Percentiles rank a stretch among this genome's conserved stretches.
phyloP scores from a whole-genome alignment of 2,888 invertebrate genomes.

The Caenorhabditis wallacei region DNA sequence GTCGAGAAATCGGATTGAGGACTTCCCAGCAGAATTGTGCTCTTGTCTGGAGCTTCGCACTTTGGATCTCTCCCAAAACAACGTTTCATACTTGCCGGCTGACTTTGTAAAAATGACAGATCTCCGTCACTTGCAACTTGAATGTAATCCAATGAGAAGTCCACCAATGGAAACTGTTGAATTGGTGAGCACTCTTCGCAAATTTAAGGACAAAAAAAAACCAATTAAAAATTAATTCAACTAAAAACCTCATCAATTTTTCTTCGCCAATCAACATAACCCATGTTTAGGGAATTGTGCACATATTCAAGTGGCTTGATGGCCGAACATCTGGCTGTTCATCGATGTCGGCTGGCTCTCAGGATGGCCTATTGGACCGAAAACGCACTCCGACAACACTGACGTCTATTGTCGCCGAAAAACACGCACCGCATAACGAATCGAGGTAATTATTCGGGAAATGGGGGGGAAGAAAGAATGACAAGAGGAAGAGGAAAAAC shows the following conservation, averaged over 20 bases:
- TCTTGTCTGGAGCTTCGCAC: constrained; percentile 64
- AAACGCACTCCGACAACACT: constrained; percentile 42
- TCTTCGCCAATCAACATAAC: constrained; percentile 17
- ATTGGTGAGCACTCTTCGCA: constrained; percentile 36
- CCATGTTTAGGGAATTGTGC: constrained; percentile 65
- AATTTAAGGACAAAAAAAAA: not conserved
- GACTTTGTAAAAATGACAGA: constrained; percentile 70
- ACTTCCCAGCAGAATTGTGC: constrained; percentile 66
- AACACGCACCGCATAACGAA: constrained; percentile 61
- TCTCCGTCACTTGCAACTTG: constrained; percentile 47
- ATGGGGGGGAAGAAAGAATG: constrained; percentile 18
- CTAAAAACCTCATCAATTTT: constrained; percentile 37
- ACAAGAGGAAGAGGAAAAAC: constrained; percentile 4
- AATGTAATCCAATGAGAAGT: constrained; percentile 57
- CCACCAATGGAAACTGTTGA: constrained; percentile 63
- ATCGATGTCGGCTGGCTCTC: constrained; percentile 45
- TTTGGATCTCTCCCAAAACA: constrained; percentile 69
- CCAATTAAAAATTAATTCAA: constrained; percentile 5
- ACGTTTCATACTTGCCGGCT: constrained; percentile 66
- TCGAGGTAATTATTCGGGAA: constrained; percentile 63
- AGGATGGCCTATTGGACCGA: constrained; percentile 42
- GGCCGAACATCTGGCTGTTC: constrained; percentile 67
- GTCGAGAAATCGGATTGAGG: constrained; percentile 54
- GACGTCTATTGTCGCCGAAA: constrained; percentile 42
- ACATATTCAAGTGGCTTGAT: constrained; percentile 69